Evolutionary conservation across 2,797 vertebrate genomes (phyloP).

Genomic region (Psittacula echo): DNA sequence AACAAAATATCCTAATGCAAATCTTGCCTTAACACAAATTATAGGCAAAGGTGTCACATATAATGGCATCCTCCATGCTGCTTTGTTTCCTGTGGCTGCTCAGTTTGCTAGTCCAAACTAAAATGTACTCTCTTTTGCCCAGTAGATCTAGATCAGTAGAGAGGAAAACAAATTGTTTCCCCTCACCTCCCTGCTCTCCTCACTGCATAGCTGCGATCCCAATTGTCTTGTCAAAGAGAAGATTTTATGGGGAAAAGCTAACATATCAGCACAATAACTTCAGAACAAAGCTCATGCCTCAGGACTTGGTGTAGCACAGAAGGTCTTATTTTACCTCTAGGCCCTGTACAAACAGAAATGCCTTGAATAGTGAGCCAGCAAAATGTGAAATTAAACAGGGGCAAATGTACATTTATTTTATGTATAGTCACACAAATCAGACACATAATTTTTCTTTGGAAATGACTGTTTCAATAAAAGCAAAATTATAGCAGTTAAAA

Average conservation of each 20-base stretch:
- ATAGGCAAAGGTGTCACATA: neutral
- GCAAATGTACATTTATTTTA: neutral
- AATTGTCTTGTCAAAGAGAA: conserved; percentile 32
- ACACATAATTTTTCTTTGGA: neutral
- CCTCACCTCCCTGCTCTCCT: neutral
- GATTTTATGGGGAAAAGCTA: conserved; percentile 28
- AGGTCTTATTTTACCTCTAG: conserved; percentile 33
- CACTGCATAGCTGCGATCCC: neutral
- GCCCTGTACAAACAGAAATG: conserved; percentile 1
- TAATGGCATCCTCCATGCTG: neutral
- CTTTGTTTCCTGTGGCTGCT: neutral
- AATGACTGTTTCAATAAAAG: conserved; percentile 20
- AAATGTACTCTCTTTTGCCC: conserved; percentile 12
- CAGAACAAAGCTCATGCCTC: neutral
- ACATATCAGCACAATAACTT: conserved; percentile 17
- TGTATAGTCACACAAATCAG: conserved; percentile 1
- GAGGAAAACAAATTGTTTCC: neutral
- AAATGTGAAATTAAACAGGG: conserved; percentile 20
- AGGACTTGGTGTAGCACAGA: neutral
- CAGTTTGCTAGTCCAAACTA: neutral
- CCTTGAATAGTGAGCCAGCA: neutral
- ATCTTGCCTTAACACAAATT: conserved; percentile 17
- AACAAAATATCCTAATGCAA: neutral
- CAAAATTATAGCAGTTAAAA: conserved; percentile 20
- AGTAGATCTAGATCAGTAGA: conserved; percentile 5